Conservation (phyloP, 2,113 vertebrate species). For the Plectropomus leopardus region DNA sequence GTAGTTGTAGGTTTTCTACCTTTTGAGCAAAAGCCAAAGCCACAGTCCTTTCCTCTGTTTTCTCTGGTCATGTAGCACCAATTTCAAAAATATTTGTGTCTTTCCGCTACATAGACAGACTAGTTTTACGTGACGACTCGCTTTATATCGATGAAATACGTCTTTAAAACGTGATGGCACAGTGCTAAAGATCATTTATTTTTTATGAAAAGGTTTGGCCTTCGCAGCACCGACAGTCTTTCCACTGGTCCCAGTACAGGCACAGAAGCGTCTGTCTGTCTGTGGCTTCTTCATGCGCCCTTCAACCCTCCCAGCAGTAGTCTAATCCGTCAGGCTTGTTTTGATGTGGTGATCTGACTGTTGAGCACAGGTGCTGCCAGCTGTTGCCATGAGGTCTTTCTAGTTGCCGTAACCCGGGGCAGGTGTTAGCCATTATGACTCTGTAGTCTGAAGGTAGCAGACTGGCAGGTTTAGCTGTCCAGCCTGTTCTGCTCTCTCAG, state of each 20-base stretch:
- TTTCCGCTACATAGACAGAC: no score
- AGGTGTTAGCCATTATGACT: slow-evolving; percentile 70
- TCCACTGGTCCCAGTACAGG: slow-evolving; percentile 5
- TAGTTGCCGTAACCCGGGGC: slow-evolving; percentile 38
- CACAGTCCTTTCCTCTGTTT: no score
- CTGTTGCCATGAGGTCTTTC: slow-evolving; percentile 45
- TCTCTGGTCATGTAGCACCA: no score
- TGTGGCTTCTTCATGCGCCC: slow-evolving; percentile 42
- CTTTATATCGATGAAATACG: no score
- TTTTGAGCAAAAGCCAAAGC: no score
- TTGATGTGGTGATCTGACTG: slow-evolving; percentile 75
- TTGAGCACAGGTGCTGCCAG: slow-evolving; percentile 77
- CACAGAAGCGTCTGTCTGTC: slow-evolving; percentile 26
- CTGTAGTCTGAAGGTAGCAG: slow-evolving; percentile 49
- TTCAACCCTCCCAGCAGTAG: slow-evolving; percentile 28
- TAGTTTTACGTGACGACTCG: no score
- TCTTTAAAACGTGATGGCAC: no score
- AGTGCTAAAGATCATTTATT: not conserved
- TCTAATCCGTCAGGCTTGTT: slow-evolving; percentile 55
- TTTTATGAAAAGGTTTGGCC: not conserved
- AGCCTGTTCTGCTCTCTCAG: slow-evolving; percentile 12
- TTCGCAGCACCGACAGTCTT: not conserved
- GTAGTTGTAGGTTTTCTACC: no score
- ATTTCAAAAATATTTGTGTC: no score
- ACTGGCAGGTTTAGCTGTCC: slow-evolving; percentile 44